Evolutionary conservation across 2,113 vertebrate genomes (phyloP).

Genomic region (Mesoclemmys tuberculata): DNA sequence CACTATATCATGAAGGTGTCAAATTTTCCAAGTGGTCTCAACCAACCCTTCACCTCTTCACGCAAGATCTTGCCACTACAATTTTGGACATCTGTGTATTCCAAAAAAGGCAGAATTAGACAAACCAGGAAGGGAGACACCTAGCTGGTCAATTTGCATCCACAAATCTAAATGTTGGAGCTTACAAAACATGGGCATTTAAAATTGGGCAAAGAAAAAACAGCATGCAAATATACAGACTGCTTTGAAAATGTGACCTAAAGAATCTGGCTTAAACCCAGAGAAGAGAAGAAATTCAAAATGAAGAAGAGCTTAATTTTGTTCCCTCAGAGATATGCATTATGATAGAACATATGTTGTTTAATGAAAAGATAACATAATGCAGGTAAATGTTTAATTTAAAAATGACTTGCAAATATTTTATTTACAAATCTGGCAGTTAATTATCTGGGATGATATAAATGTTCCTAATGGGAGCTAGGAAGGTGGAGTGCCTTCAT

Average conservation of each 20-base stretch:
- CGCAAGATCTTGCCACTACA: background rate
- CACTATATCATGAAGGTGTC: background rate
- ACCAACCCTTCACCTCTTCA: background rate
- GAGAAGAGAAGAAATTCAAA: slow-evolving; percentile 28
- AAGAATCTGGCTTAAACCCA: slow-evolving; percentile 9
- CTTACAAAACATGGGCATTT: background rate
- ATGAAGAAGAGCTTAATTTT: slow-evolving; percentile 10
- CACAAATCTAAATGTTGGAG: background rate
- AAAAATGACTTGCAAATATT: slow-evolving; percentile 39
- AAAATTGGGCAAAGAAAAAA: background rate
- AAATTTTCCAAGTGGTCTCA: background rate
- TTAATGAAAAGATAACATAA: slow-evolving; percentile 51
- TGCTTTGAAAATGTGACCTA: background rate
- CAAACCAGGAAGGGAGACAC: background rate
- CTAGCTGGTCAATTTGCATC: background rate
- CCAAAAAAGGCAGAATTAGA: slow-evolving; percentile 1
- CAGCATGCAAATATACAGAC: background rate
- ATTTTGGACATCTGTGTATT: background rate
- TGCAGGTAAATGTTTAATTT: slow-evolving; percentile 16
- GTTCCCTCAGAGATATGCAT: slow-evolving; percentile 23
- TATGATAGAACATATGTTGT: slow-evolving; percentile 30
- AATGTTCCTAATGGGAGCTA: background rate
- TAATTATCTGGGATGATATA: slow-evolving; percentile 38
- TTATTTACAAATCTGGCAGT: slow-evolving; percentile 32
- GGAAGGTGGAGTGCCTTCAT: background rate